Percentiles rank a stretch among this genome's conserved stretches.
These are phyloP conservation scores for Sorex maritimensis DNA, from an alignment of 2,797 vertebrate genomes.

Conservation along the genomic window DNA sequence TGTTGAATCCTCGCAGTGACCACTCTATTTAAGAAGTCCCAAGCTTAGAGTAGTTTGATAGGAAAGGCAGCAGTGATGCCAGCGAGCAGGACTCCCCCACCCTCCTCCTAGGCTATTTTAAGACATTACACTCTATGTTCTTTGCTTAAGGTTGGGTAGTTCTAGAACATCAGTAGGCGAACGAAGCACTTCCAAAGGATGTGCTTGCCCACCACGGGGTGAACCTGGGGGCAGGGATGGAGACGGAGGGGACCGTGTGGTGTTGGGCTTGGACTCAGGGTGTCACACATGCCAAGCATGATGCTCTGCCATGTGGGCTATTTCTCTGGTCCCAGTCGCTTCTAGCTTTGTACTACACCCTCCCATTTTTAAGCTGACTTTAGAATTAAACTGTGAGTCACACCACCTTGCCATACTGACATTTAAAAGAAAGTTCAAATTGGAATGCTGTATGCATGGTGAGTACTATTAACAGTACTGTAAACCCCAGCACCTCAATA, in stretches of 20 bases:
- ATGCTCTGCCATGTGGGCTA: too few relatives aligned
- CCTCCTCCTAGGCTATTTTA: not conserved
- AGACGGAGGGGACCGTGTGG: too few relatives aligned
- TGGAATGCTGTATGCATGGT: too few relatives aligned
- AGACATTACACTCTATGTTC: conserved; percentile 1
- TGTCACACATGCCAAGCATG: too few relatives aligned
- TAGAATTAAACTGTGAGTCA: not conserved
- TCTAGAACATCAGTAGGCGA: not conserved
- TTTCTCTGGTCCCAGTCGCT: not conserved
- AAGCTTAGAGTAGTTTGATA: conserved; percentile 64
- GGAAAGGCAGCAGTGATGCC: not conserved
- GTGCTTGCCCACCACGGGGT: too few relatives aligned
- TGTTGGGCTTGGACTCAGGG: too few relatives aligned
- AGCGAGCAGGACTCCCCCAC: not conserved
- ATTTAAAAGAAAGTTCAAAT: not conserved
- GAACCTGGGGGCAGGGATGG: too few relatives aligned
- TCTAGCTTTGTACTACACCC: not conserved
- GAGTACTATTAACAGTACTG: too few relatives aligned
- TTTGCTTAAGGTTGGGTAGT: not conserved
- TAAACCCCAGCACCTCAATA: too few relatives aligned
- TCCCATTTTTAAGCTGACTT: not conserved
- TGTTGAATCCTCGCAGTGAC: conserved; percentile 42
- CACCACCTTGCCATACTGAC: not conserved
- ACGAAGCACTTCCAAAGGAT: not conserved
- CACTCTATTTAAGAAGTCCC: conserved; percentile 60